Base-by-base conservation (phyloP, 2,797 vertebrate species). In the Hippoglossus hippoglossus region DNA sequence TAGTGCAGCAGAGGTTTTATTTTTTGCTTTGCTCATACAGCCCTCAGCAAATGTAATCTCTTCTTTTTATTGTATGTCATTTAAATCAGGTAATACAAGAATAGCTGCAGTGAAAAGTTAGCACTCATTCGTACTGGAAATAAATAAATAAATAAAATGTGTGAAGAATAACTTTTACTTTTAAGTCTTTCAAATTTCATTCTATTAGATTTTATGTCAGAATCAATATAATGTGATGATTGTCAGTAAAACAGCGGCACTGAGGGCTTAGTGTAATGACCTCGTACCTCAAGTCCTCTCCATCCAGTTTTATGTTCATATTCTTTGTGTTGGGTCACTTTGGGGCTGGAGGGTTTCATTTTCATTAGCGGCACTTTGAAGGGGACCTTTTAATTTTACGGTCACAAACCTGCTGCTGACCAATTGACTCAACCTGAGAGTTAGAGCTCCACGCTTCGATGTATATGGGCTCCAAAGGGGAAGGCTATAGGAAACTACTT, bases 331-430 rank as follows among this genome's bases (percentile, higher is more conserved):
- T 60, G 47, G 67, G 75, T 87, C 85, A 71, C 69, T 75, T 31
- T 18, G 28, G 66, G 47, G 61, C 87, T 90, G 18, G 46, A 1
- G 85, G 90, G 82, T 81, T 85, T 91, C n/a, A 76, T 91, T 93
- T 92, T 92, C 89, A 93, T 93, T 91, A 91, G 73, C 18, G 46
- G 77, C 59, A 82, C 85, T 91, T 78, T 69, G 69, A 81, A 24
- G 57, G 63, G 34, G 82, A 80, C 77, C 88, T 90, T 90, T 92
- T 92, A 83, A 88, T 54, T 91, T 92, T 88, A 78, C 25, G 73
- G 81, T 86, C 83, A 73, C 73, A 77, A 87, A 89, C 84, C 76
- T 87, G 82, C 88, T 89, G 87, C 87, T 52, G 70, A 68, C 62
- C 67, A 50, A 77, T 71, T 63, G 88, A 84, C 79, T 87, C 84